Percentiles rank a stretch among this genome's conserved stretches.
Evolutionary conservation across 2,113 vertebrate species (phyloP).

Genomic region (Kryptolebias marmoratus): DNA sequence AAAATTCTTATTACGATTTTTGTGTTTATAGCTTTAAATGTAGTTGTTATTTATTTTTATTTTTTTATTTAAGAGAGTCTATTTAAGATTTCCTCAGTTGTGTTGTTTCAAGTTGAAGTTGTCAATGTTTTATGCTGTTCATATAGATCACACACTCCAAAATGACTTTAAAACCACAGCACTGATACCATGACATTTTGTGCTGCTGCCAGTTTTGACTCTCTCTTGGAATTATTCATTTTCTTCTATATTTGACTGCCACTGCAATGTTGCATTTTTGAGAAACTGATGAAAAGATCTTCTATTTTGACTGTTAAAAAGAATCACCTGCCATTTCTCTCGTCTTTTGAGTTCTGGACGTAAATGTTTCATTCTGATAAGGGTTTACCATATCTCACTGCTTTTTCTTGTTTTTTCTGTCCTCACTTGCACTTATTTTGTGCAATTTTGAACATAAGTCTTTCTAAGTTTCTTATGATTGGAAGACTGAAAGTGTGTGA

Average conservation of each 20-base stretch:
- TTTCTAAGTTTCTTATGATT: conserved; percentile 38
- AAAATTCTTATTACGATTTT: conserved; percentile 44
- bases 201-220: conserved; percentile 4
- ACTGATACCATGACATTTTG: conserved; percentile 21
- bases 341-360: conserved; percentile 8
- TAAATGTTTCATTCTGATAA: conserved; percentile 11
- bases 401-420: conserved; percentile 10
- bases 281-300: conserved; percentile 5
- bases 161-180: conserved; percentile 37
- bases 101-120: conserved; percentile 53
- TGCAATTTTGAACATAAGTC: conserved; percentile 34
- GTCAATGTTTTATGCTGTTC: conserved; percentile 40
- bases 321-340: conserved; percentile 11
- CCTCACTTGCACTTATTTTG: background rate
- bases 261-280: background rate
- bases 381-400: conserved; percentile 4
- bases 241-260: background rate
- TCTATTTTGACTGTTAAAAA: conserved; percentile 9
- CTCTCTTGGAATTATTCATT: conserved; percentile 23
- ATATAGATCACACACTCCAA: conserved; percentile 50
- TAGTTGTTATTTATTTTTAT: conserved; percentile 56
- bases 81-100: conserved; percentile 44
- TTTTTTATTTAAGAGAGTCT: conserved; percentile 46
- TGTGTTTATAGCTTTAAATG: conserved; percentile 16
- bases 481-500: conserved; percentile 51